Evolutionary conservation across 2,888 invertebrate genomes (phyloP).

Genomic region (Gasteruption jaculator): DNA sequence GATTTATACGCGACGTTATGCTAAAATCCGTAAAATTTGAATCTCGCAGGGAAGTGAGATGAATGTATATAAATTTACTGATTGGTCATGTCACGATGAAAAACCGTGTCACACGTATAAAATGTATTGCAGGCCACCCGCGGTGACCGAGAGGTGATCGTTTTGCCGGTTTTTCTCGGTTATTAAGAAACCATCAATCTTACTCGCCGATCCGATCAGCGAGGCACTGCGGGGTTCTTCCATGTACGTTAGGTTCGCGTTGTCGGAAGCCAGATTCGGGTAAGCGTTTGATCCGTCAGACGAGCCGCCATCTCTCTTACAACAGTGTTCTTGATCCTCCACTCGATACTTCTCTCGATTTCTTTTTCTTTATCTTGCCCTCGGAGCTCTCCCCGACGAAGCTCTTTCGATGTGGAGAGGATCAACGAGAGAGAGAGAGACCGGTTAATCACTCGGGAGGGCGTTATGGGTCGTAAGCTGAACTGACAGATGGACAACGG

Average conservation of each 20-base stretch:
- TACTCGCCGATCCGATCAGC: constrained; percentile 34
- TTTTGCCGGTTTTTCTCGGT: constrained; percentile 48
- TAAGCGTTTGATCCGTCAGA: constrained; percentile 14
- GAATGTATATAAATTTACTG: constrained; percentile 2
- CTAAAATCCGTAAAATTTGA: background rate
- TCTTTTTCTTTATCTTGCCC: constrained; percentile 9
- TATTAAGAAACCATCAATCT: constrained; percentile 50
- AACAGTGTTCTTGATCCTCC: constrained; percentile 14
- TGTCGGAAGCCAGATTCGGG: constrained; percentile 25
- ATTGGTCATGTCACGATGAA: constrained; percentile 23
- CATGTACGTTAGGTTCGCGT: constrained; percentile 23
- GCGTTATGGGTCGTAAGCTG: constrained; percentile 24
- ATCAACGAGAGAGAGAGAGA: constrained; percentile 16
- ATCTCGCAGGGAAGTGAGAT: constrained; percentile 6
- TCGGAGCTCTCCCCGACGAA: constrained; percentile 10
- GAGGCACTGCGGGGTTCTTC: constrained; percentile 32
- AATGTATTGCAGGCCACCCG: constrained; percentile 21
- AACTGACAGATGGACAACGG: constrained; percentile 28
- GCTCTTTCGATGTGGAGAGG: constrained; percentile 17
- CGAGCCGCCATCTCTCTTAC: constrained; percentile 9
- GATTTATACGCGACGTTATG: too few relatives aligned
- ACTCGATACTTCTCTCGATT: constrained; percentile 7
- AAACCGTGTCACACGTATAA: constrained; percentile 32
- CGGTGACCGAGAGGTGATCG: constrained; percentile 36
- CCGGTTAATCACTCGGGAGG: constrained; percentile 31